Evolutionary conservation across 1,140 invertebrate genomes (phyloP), one percentile per base, ranked within the genome.

Genomic region (Matsumurasca onukii): DNA sequence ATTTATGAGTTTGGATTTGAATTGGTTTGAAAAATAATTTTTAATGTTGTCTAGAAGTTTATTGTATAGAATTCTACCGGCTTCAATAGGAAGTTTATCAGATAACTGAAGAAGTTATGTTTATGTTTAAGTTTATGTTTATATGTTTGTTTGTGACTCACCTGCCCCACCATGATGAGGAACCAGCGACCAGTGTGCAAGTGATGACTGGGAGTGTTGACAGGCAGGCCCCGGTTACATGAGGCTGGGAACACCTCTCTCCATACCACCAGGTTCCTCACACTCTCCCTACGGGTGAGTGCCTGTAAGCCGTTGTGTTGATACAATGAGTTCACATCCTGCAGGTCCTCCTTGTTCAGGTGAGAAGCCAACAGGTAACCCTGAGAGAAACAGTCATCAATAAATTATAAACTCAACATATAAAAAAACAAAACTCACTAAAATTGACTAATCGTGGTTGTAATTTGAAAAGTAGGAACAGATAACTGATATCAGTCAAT

Each of bases 181-280:
- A 90, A 92, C 80, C 88, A 88, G 52, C 85, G 81, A 5, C 84
- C 84, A 75, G 85, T 79, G 5, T 83, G 82, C 67, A 85, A 17
- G 12, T 64, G 48, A 62, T 73, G 75, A 27, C 31, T n/a, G 30
- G 48, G 25, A 5, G 34, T 31, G 20, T 24, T 13, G 24, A 73
- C 30, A 2, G 52, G 20, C 17, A 75, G 68, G 12, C 77, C 77
- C 57, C 77, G 73, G 68, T 80, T 78, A 63, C 78, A 82, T 0
- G 82, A 83, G 13, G 75, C 75, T 15, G 84, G 84, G 74, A 84
- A 89, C 24, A 92, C 86, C 81, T 89, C 88, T 75, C 86, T 87
- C 91, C 91, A 93, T 13, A 91, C 78, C n/a, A 92, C 84, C 25
- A 92, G 76, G 68, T 87, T 87, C 65, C 88, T 80, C 24, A 86